Evolutionary conservation across 35 echinoderm and acorn worm species (phyloP), one percentile per base, ranked within the genome.

Genomic region (Lytechinus variegatus): DNA sequence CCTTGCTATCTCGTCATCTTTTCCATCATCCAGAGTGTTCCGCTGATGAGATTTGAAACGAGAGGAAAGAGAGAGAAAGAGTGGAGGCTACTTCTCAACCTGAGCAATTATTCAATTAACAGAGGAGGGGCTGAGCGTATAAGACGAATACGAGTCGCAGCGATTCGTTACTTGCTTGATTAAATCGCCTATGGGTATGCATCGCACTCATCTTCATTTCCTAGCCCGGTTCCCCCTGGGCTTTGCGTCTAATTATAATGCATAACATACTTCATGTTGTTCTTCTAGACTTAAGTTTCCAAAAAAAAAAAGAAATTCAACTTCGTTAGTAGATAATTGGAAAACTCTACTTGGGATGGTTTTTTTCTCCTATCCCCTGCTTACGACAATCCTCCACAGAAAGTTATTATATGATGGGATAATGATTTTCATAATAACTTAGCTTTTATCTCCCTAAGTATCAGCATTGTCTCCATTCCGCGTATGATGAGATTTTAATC

Each of bases 71-170:
- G 56, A 21, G 66, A 79, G 66, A 79, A 24, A 79, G 66, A n/a
- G 19, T 79, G 66, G 66, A 24, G 66, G 66, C 19, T n/a, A 24
- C 14, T 24, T 29, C 53, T 93, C 92, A 93, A 93, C 92, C 92
- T 54, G 54, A 55, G 92, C 92, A 93, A 93, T 93, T 93, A 93
- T 93, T 93, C 54, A 93, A 93, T 93, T 93, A 93, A 93, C 92
- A 93, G 53, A 93, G 92, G 92, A 93, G 54, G 92, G 92, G 52
- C 54, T 93, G 92, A 93, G 92, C 28, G 54, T 93, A 93, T 93
- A 93, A 90, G 88, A 93, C 56, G 53, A 93, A 93, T 57, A 93
- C 54, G 92, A 54, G n/a, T 54, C 92, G 92, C 54, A 57, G 92
- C 92, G 53, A 93, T 93, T 93, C 54, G 92, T 57, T 54, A 93